Conservation (phyloP, 1,140 invertebrate species). For the Panagrolaimus sp. region DNA sequence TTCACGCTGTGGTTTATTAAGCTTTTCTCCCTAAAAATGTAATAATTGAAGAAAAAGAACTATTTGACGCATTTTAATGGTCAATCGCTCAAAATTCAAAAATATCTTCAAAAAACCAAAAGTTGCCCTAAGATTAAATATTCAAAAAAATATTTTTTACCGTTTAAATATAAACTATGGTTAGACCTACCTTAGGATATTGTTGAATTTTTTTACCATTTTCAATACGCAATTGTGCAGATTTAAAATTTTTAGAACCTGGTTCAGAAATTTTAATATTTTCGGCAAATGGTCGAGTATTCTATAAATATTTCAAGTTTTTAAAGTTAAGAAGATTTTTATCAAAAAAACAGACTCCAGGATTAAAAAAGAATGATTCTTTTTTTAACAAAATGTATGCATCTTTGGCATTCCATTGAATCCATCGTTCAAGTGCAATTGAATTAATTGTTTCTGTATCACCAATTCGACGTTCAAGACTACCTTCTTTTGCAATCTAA, state of each 20-base stretch:
- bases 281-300: conserved; percentile 44
- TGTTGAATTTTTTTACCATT: conserved; percentile 35
- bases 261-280: conserved; percentile 48
- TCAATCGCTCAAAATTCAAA: too few species aligned
- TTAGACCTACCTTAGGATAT: too few species aligned
- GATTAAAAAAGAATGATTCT: conserved; percentile 26
- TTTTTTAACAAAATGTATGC: conserved; percentile 36
- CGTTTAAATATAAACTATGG: too few species aligned
- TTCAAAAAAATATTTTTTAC: conserved; percentile 13
- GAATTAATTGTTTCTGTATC: conserved; percentile 30
- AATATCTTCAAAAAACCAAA: too few species aligned
- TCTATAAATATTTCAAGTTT: conserved; percentile 32
- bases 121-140: too few species aligned
- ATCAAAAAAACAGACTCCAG: conserved; percentile 18
- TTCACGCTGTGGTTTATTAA: conserved; percentile 28
- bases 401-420: conserved; percentile 42
- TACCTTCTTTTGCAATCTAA: conserved; percentile 26
- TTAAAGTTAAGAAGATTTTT: background rate
- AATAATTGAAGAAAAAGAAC: too few species aligned
- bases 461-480: conserved; percentile 33
- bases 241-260: conserved; percentile 46
- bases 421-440: conserved; percentile 46
- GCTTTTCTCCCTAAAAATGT: conserved; percentile 14
- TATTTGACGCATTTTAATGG: too few species aligned
- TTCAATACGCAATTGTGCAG: conserved; percentile 43